phyloP scores from a whole-genome alignment of 2,797 vertebrate genomes.

The Leptoclinus maculatus region DNA sequence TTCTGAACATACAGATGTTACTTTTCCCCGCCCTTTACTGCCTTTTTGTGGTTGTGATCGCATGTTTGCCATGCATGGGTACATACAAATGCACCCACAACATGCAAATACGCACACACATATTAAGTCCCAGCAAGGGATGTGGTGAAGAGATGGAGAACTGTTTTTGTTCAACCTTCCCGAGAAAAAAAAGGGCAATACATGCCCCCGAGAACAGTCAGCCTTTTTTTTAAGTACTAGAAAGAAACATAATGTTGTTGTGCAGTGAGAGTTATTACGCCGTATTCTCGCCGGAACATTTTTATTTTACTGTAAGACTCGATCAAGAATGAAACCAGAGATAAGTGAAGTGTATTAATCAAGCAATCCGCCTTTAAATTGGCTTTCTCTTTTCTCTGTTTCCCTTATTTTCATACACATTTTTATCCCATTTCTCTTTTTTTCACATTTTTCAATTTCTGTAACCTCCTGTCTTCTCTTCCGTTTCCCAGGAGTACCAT shows the following conservation, averaged over 20 bases:
- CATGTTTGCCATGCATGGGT: conserved; percentile 17
- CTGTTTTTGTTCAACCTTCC: conserved; percentile 50
- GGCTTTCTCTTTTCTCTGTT: not conserved
- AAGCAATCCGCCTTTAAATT: not conserved
- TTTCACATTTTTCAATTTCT: not conserved
- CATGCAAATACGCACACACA: conserved; percentile 11
- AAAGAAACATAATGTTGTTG: conserved; percentile 26
- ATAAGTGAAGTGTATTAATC: not conserved
- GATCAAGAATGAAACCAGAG: conserved; percentile 23
- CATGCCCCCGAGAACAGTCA: conserved; percentile 7
- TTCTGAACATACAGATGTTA: conserved; percentile 23
- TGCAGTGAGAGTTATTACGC: conserved; percentile 1
- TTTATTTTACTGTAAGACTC: not conserved
- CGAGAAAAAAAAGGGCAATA: not conserved
- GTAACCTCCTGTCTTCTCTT: not conserved
- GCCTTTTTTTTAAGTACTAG: conserved; percentile 1
- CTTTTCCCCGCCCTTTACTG: conserved; percentile 10
- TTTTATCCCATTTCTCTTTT: not conserved
- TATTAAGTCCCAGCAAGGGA: conserved; percentile 20
- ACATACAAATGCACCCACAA: conserved; percentile 17
- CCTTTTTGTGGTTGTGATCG: conserved; percentile 35
- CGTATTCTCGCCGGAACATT: not conserved
- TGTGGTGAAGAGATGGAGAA: conserved; percentile 46
- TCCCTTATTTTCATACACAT: not conserved
- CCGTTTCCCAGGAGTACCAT: conserved; percentile 87